Evolutionary conservation across 1,140 invertebrate genomes (phyloP).

Genomic region (Chironomus tepperi): DNA sequence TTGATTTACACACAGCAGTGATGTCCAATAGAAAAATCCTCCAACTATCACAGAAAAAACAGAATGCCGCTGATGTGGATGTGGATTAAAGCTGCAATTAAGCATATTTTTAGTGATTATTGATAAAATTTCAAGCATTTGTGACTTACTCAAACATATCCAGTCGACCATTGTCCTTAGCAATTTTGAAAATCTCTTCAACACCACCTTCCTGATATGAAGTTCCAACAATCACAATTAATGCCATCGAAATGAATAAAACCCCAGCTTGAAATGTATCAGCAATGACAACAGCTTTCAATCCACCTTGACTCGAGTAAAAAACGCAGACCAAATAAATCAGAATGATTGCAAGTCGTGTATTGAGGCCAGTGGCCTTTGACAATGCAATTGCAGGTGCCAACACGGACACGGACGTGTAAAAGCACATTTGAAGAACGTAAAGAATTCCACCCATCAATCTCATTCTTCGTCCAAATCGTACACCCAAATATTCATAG

Average conservation of each 20-base stretch:
- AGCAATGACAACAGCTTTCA: conserved; percentile 91
- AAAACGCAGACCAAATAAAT: conserved; percentile 88
- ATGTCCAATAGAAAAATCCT: conserved; percentile 84
- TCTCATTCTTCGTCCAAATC: conserved; percentile 63
- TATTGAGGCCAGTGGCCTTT: conserved; percentile 74
- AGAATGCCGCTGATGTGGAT: conserved; percentile 72
- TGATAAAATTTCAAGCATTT: too few species aligned
- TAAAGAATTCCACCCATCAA: conserved; percentile 67
- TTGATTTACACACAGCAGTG: conserved; percentile 87
- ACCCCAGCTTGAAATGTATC: conserved; percentile 65
- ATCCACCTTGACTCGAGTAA: conserved; percentile 86
- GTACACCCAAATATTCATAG: conserved; percentile 73
- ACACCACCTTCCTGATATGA: conserved; percentile 50
- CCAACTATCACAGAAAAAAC: conserved; percentile 86
- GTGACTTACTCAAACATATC: conserved; percentile 68
- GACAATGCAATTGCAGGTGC: conserved; percentile 86
- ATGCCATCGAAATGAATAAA: neutral
- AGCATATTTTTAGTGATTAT: too few species aligned
- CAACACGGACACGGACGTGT: conserved; percentile 88
- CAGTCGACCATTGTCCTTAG: conserved; percentile 53
- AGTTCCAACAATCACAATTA: neutral
- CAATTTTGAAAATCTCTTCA: conserved; percentile 56
- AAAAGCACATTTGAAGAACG: conserved; percentile 80
- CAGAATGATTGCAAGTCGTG: conserved; percentile 69
- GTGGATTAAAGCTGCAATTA: conserved; percentile 58